Evolutionary conservation across 2,113 vertebrate species (phyloP).

Genomic region (Saimiri boliviensis): DNA sequence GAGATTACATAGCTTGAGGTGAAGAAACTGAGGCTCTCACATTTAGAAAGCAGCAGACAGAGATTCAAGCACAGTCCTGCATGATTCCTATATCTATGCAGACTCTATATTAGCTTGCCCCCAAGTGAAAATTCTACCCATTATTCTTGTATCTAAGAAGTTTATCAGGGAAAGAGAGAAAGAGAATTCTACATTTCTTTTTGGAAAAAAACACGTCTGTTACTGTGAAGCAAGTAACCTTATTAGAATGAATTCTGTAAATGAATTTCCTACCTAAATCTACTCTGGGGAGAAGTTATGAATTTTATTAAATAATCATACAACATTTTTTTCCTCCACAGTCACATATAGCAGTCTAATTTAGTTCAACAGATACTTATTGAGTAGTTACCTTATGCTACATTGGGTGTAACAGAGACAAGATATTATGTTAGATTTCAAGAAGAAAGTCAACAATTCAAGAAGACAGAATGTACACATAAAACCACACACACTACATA

Average conservation of each 20-base stretch:
- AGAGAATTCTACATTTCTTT: conserved; percentile 13
- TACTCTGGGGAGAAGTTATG: not conserved
- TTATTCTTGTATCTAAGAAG: conserved; percentile 29
- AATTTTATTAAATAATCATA: conserved; percentile 12
- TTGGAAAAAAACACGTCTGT: not conserved
- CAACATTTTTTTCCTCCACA: not conserved
- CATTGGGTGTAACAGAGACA: not conserved
- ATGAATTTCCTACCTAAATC: conserved; percentile 3
- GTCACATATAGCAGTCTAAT: not conserved
- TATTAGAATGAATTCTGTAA: conserved; percentile 44
- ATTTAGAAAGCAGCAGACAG: not conserved
- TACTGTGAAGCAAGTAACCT: not conserved
- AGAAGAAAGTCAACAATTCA: not conserved
- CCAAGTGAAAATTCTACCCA: not conserved
- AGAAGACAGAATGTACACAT: not conserved
- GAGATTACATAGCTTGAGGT: not conserved
- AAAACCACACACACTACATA: not conserved
- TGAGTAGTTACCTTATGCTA: not conserved
- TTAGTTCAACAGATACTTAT: not conserved
- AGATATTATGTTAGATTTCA: not conserved
- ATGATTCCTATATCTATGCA: not conserved
- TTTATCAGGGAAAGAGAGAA: not conserved
- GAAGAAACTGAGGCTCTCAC: not conserved
- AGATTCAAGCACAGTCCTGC: not conserved
- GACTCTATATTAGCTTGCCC: not conserved